A percentile compares a stretch with the other conserved stretches of the same genome.
phyloP scores from a whole-genome alignment of 1,140 invertebrate genomes.

The Drosophila tristis region DNA sequence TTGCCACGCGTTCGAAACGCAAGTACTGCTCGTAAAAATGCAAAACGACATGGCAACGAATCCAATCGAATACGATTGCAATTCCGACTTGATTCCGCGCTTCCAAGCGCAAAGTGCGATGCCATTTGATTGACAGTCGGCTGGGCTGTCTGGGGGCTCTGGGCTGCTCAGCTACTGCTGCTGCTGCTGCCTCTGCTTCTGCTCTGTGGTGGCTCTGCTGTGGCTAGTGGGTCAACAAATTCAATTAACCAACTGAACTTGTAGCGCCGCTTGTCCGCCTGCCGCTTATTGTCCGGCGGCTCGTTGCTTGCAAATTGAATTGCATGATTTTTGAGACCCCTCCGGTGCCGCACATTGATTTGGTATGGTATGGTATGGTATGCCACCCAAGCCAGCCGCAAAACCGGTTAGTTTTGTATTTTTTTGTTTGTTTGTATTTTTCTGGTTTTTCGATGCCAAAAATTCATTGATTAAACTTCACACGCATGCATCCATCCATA shows the following conservation, averaged over 20 bases:
- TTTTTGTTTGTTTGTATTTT: not conserved
- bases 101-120: conserved; percentile 63
- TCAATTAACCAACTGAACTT: conserved; percentile 80
- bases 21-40: no score
- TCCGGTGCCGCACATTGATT: conserved; percentile 45
- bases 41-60: conserved; percentile 59
- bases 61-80: conserved; percentile 44
- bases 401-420: conserved; percentile 44
- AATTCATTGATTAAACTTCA: conserved; percentile 68
- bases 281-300: conserved; percentile 23
- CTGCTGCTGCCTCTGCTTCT: conserved; percentile 3
- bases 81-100: conserved; percentile 15
- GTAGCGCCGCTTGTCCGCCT: conserved; percentile 55
- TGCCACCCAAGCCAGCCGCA: not conserved
- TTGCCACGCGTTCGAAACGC: conserved; percentile 48
- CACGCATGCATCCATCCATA: not conserved
- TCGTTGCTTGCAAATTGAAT: conserved; percentile 59
- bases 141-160: no score
- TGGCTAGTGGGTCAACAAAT: conserved; percentile 75
- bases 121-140: conserved; percentile 63
- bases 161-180: not conserved
- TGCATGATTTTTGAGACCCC: conserved; percentile 45
- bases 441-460: conserved; percentile 20
- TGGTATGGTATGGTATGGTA: not conserved
- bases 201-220: conserved; percentile 19